phyloP scores from a whole-genome alignment of 2,797 vertebrate genomes.

The Heterohyrax brucei region DNA sequence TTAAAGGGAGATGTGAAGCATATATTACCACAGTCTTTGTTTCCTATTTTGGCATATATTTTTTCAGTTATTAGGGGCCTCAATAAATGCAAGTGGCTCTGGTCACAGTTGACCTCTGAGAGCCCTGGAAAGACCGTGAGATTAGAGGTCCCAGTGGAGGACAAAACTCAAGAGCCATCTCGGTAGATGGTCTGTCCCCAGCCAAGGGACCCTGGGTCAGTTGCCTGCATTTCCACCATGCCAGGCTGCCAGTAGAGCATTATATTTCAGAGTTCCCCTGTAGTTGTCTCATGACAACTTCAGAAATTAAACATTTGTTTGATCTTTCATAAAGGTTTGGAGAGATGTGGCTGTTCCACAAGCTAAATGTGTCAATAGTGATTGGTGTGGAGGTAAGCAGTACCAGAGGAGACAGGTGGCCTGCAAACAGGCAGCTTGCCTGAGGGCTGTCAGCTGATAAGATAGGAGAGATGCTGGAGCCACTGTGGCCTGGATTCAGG shows the following conservation, averaged over 20 bases:
- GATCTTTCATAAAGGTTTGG: neutral
- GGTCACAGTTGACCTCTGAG: neutral
- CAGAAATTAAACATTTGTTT: neutral
- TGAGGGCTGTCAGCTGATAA: neutral
- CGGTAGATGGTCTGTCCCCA: neutral
- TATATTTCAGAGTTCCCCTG: neutral
- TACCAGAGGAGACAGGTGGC: neutral
- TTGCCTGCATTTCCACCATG: neutral
- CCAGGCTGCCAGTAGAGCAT: neutral
- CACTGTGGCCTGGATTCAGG: neutral
- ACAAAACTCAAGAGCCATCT: neutral
- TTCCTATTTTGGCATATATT: neutral
- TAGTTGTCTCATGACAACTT: neutral
- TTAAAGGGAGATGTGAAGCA: slow-evolving; percentile 28
- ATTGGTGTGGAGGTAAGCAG: neutral
- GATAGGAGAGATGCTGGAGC: neutral
- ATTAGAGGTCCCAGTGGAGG: neutral
- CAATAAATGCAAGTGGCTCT: slow-evolving; percentile 10
- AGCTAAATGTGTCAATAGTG: neutral
- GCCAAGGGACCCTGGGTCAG: neutral
- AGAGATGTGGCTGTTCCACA: neutral
- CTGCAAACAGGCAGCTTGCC: neutral
- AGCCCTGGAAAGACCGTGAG: neutral
- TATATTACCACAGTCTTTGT: neutral
- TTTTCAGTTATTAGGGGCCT: neutral